Evolutionary conservation across 2,888 invertebrate genomes (phyloP), one percentile per base, ranked within the genome.

Genomic region (Limnephilus lunatus): DNA sequence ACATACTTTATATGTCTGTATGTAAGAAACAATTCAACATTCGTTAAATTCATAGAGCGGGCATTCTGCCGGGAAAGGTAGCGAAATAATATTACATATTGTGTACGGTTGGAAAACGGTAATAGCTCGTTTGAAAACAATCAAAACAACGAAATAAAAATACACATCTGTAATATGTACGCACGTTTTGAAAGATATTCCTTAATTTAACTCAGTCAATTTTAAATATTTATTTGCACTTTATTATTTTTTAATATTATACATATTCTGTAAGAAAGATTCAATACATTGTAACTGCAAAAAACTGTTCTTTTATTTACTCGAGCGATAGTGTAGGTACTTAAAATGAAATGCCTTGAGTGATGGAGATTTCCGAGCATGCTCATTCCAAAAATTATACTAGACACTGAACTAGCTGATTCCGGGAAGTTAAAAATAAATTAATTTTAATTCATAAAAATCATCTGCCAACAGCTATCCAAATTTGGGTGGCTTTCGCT

Each of bases 131-230:
- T 68, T n/a, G 68, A 68, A 68, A 68, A 68, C 68, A 25, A 25
- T 68, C 68, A 25, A 68, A 68, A 68, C 68, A 68, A 53, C 53
- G 25, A 68, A 68, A 68, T 68, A 68, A 68, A 68, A 68, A n/a
- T 68, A 68, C 68, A 7, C 68, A 68, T 68, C 68, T 25, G 9
- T 68, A 68, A 68, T 9, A 68, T 68, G 25, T 68, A 68, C 68
- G 68, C 68, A 68, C n/a, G 25, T 68, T 68, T 68, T n/a, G 2
- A 25, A n/a, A 48, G 48, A 68, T 68, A 68, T 68, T 68, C 68
- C 68, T 68, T 19, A 83, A 83, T 83, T 35, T 83, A 39, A 83
- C 83, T 83, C 83, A 83, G 83, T 83, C 83, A 83, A 83, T 83
- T 83, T 35, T 83, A 9, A 83, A 83, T 83, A 83, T 83, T 35